Percentiles rank a stretch among this genome's conserved stretches.
Conservation (phyloP, 2,797 vertebrate species). For the Pipistrellus pipistrellus region DNA sequence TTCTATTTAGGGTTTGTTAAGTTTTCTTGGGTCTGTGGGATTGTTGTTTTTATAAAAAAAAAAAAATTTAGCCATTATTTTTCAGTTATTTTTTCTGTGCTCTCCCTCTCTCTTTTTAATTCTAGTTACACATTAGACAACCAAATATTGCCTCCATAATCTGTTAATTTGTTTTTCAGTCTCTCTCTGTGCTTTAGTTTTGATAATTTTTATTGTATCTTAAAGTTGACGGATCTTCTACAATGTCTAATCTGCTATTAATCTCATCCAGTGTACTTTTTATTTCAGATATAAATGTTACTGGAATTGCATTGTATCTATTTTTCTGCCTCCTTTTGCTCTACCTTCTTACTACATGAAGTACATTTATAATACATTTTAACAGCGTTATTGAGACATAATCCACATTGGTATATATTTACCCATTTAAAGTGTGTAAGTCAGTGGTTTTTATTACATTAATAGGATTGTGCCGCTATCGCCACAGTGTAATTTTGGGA, state of each 20-base stretch:
- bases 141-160: background rate
- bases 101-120: background rate
- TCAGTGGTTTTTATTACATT: background rate
- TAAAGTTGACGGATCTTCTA: conserved; percentile 12
- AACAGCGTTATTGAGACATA: conserved; percentile 7
- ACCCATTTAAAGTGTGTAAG: background rate
- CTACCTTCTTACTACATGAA: background rate
- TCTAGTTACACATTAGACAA: background rate
- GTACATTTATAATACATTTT: background rate
- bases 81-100: background rate
- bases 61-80: background rate
- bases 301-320: background rate
- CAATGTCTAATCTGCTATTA: background rate
- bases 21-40: conserved; percentile 13
- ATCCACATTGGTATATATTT: background rate
- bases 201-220: background rate
- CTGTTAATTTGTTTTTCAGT: background rate
- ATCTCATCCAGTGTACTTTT: background rate
- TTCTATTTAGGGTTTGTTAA: background rate
- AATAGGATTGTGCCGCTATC: background rate
- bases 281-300: background rate
- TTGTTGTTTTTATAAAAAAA: background rate
- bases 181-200: conserved; percentile 7
- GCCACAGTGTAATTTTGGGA: background rate
- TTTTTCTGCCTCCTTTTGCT: background rate